Evolutionary conservation across 2,797 vertebrate species (phyloP).

Genomic region (Cetoscarus ocellatus): DNA sequence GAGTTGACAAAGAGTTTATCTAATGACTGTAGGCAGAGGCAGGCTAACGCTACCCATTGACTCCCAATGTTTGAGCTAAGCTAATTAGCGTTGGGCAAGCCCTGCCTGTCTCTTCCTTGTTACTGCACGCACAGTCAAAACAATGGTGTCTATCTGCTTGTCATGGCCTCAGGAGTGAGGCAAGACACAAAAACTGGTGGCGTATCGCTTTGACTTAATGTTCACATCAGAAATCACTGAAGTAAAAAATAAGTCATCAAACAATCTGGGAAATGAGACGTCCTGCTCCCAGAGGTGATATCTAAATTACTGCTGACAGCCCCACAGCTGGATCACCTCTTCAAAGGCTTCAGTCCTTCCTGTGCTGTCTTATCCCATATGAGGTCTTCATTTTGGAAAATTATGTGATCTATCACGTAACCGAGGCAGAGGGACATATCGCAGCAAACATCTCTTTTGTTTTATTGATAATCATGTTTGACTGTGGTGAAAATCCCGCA

Average conservation of each 20-base stretch:
- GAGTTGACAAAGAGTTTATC: too few relatives aligned
- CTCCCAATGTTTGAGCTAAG: too few relatives aligned
- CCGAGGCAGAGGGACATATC: background rate
- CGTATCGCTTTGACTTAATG: background rate
- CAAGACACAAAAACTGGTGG: too few relatives aligned
- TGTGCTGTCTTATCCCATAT: background rate
- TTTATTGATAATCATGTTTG: background rate
- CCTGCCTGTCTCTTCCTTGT: too few relatives aligned
- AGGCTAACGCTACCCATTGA: too few relatives aligned
- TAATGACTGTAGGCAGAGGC: too few relatives aligned
- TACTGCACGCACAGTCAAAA: too few relatives aligned
- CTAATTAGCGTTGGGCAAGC: too few relatives aligned
- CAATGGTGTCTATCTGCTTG: too few relatives aligned
- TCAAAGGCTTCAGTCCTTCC: background rate
- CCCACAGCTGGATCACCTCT: conserved; percentile 8
- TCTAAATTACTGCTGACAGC: background rate
- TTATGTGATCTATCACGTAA: background rate
- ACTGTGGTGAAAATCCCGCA: background rate
- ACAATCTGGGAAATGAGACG: background rate
- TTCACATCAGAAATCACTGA: background rate
- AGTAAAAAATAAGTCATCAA: background rate
- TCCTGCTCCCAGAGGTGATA: too few relatives aligned
- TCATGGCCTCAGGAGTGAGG: too few relatives aligned
- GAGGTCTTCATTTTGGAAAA: background rate
- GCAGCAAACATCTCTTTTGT: background rate